Conservation (phyloP, 2,888 invertebrate genomes). For the Geophilus truncorum region DNA sequence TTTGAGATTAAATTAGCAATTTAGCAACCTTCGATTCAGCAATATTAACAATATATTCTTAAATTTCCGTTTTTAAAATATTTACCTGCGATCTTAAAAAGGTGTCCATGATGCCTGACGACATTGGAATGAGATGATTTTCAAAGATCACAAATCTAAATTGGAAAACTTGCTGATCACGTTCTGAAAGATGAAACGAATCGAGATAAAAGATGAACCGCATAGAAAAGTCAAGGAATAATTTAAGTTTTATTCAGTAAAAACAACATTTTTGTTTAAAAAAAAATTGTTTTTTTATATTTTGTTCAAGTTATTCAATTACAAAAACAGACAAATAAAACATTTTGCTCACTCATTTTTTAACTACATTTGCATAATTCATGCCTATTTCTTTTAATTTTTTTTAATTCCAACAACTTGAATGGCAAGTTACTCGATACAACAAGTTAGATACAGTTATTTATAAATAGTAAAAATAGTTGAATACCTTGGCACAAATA, state of each 20-base stretch:
- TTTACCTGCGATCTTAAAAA: not conserved
- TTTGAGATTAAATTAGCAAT: no score
- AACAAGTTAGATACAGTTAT: not conserved
- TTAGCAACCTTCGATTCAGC: no score
- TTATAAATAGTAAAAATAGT: not conserved
- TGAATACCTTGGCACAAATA: not conserved
- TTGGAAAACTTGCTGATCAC: not conserved
- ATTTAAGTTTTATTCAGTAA: no score
- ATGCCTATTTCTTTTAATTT: not conserved
- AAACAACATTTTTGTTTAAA: not conserved
- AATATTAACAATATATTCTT: no score
- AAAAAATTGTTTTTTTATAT: no score
- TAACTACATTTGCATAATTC: no score
- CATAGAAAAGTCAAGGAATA: not conserved
- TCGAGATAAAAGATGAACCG: not conserved
- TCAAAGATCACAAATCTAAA: not conserved
- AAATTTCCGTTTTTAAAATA: no score
- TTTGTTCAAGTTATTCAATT: no score
- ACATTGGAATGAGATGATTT: not conserved
- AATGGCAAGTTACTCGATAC: no score
- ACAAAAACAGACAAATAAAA: no score
- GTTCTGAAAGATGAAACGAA: not conserved
- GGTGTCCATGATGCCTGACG: not conserved
- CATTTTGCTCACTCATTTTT: no score
- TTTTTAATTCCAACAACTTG: no score